These are phyloP conservation scores for Drosophila truncata DNA, from an alignment of 1,140 invertebrate genomes.

Conservation along the genomic window DNA sequence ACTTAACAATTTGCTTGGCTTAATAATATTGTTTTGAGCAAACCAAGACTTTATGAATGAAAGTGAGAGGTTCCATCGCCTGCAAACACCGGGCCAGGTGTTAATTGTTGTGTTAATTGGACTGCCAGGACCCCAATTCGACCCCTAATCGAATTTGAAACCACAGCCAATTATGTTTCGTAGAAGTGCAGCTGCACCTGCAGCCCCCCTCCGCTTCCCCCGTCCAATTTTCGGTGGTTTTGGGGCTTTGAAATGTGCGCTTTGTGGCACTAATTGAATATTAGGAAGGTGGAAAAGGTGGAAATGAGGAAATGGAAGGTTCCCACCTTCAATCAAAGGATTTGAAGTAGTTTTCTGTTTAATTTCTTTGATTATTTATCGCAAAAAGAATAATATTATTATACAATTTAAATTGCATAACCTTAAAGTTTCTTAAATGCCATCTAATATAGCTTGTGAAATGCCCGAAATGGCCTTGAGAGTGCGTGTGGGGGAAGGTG, in stretches of 20 bases:
- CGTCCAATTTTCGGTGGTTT: neutral
- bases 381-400: no score
- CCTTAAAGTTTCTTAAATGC: neutral
- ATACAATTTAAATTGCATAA: neutral
- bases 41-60: neutral
- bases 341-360: neutral
- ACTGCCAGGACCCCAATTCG: conserved; percentile 8
- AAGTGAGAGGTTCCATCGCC: no score
- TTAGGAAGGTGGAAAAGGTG: neutral
- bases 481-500: neutral
- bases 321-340: neutral
- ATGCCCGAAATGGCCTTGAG: conserved; percentile 20
- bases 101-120: conserved; percentile 13
- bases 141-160: conserved; percentile 13
- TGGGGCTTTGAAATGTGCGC: conserved; percentile 2
- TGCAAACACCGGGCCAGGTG: neutral
- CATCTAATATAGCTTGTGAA: neutral
- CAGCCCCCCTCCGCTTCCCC: neutral
- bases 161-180: conserved; percentile 6
- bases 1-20: neutral
- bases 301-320: neutral
- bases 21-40: neutral
- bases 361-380: neutral
- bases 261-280: conserved; percentile 16
- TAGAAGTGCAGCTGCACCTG: neutral